Evolutionary conservation across 2,113 vertebrate species (phyloP).

Genomic region (Burhinus oedicnemus): DNA sequence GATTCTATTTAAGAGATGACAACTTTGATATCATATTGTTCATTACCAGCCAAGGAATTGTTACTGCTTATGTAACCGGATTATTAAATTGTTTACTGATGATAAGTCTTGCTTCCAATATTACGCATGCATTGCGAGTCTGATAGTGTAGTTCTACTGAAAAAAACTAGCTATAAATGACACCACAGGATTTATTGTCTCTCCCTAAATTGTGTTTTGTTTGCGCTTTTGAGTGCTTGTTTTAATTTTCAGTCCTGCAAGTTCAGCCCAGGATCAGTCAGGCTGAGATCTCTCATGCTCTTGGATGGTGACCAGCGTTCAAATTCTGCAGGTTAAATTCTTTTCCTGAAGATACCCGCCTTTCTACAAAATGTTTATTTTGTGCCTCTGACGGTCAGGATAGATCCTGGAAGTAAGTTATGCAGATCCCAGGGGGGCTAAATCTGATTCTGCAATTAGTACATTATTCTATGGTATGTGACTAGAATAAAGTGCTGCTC

Average conservation of each 20-base stretch:
- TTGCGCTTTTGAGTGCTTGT: background rate
- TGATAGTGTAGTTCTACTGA: background rate
- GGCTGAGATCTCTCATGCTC: background rate
- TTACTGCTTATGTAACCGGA: background rate
- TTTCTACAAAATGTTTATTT: background rate
- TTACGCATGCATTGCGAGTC: background rate
- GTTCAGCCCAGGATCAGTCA: background rate
- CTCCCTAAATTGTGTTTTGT: background rate
- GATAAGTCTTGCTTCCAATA: background rate
- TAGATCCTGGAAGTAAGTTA: background rate
- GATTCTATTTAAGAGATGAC: conserved; percentile 13
- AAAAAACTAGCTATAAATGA: background rate
- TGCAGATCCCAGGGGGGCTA: background rate
- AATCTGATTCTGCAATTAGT: background rate
- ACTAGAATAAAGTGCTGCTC: background rate
- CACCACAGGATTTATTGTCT: background rate
- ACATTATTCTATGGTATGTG: background rate
- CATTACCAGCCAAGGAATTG: conserved; percentile 28
- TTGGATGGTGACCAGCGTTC: background rate
- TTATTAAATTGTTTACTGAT: conserved; percentile 38
- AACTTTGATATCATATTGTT: conserved; percentile 44
- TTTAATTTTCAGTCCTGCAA: background rate
- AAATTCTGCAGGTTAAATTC: background rate
- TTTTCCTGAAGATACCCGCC: background rate
- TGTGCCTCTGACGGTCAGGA: background rate